A percentile compares a stretch with the other conserved stretches of the same genome.
Conservation (phyloP, 1,140 invertebrate species). For the Drosophila mayri region DNA sequence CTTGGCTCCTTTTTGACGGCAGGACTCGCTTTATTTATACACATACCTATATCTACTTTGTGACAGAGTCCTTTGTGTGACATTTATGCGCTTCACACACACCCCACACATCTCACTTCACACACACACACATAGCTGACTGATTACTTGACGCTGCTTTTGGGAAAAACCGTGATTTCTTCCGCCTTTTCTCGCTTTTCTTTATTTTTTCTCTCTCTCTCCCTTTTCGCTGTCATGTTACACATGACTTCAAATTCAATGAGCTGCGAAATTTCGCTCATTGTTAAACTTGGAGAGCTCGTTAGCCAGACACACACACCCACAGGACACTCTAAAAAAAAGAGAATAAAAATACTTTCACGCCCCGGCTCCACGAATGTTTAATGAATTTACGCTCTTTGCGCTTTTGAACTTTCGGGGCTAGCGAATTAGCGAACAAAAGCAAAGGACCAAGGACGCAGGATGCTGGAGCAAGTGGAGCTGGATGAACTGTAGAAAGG, state of each 20-base stretch:
- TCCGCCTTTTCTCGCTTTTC: constrained; percentile 18
- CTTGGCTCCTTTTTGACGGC: constrained; percentile 2
- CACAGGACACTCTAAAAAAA: constrained; percentile 21
- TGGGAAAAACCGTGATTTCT: constrained; percentile 39
- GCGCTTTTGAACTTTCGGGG: constrained; percentile 69
- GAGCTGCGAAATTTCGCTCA: constrained; percentile 81
- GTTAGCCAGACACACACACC: constrained; percentile 62
- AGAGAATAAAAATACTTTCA: constrained; percentile 71
- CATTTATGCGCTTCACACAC: constrained; percentile 31
- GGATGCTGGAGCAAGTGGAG: constrained; percentile 1
- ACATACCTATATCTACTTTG: constrained; percentile 18
- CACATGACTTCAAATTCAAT: constrained; percentile 83
- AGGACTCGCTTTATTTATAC: constrained; percentile 12
- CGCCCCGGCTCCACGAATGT: constrained; percentile 57
- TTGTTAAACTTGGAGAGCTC: constrained; percentile 79
- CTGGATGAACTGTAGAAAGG: constrained; percentile 1
- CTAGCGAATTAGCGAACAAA: constrained; percentile 32
- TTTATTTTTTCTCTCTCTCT: constrained; percentile 11
- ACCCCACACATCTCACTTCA: not conserved
- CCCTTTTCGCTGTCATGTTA: constrained; percentile 45
- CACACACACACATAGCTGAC: constrained; percentile 18
- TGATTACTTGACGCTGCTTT: constrained; percentile 37
- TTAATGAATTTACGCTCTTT: constrained; percentile 79
- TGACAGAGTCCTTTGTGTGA: constrained; percentile 42
- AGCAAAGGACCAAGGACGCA: constrained; percentile 23